Percentiles rank a stretch among this genome's conserved stretches.
Evolutionary conservation across 92 coral and sea anemone species (phyloP).

Genomic region (Meandrina meandrites): DNA sequence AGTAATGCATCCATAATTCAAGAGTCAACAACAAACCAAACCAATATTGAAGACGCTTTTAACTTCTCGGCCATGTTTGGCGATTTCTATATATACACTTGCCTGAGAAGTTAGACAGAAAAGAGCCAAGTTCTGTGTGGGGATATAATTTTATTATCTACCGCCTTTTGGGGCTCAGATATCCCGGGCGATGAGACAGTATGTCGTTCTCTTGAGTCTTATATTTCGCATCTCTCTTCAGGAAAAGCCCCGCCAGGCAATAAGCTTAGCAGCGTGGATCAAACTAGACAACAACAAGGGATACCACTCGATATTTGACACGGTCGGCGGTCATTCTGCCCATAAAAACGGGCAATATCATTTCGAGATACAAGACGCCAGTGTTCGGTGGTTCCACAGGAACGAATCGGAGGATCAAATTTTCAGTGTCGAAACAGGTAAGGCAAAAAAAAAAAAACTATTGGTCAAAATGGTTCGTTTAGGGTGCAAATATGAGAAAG

Average conservation of each 20-base stretch:
- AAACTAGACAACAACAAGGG: slow-evolving; percentile 80
- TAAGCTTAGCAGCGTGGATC: slow-evolving; percentile 89
- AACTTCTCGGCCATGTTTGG: neutral
- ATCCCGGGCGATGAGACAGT: neutral
- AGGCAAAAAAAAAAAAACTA: neutral
- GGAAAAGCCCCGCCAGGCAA: slow-evolving; percentile 82
- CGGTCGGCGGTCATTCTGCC: slow-evolving; percentile 72
- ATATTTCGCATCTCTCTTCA: slow-evolving; percentile 11
- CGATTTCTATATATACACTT: neutral
- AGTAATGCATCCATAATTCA: neutral
- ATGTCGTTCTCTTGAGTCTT: neutral
- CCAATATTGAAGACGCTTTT: neutral
- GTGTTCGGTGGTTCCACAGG: slow-evolving; percentile 83
- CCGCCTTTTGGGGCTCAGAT: neutral
- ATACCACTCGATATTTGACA: slow-evolving; percentile 79
- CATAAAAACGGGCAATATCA: slow-evolving; percentile 78
- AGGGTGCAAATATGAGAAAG: neutral
- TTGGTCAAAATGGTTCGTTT: no score
- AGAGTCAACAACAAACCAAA: neutral
- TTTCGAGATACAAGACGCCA: slow-evolving; percentile 80
- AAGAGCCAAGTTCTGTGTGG: neutral
- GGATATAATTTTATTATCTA: neutral
- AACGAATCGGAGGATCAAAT: slow-evolving; percentile 65
- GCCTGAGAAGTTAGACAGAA: neutral
- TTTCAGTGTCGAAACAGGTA: slow-evolving; percentile 82